A percentile compares a stretch with the other conserved stretches of the same genome.
These are phyloP conservation scores for Neria commutata DNA, from an alignment of 2,888 invertebrate species.

Conservation along the genomic window DNA sequence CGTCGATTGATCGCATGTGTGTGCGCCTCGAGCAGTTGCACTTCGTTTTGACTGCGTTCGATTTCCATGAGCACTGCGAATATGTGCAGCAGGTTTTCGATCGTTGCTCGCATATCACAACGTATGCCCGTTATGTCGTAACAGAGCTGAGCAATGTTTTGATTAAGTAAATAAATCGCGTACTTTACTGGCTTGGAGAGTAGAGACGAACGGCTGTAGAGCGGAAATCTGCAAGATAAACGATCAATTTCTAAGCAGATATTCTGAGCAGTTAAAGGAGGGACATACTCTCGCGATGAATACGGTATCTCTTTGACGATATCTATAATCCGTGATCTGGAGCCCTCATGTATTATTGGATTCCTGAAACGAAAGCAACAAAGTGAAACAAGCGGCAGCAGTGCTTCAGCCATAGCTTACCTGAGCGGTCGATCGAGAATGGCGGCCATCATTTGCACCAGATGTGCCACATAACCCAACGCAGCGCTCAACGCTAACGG, in stretches of 20 bases:
- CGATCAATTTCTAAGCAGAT: background rate
- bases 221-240: constrained; percentile 73
- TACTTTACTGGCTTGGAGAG: constrained; percentile 70
- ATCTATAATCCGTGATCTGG: constrained; percentile 81
- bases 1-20: constrained; percentile 18
- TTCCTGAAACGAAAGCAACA: constrained; percentile 63
- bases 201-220: constrained; percentile 66
- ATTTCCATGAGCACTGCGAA: constrained; percentile 44
- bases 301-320: constrained; percentile 74
- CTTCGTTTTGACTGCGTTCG: constrained; percentile 36
- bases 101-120: constrained; percentile 53
- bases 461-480: constrained; percentile 84
- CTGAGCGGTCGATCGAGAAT: constrained; percentile 85
- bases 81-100: constrained; percentile 54
- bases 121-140: constrained; percentile 47
- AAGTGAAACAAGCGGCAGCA: background rate
- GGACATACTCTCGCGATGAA: constrained; percentile 69
- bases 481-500: constrained; percentile 78
- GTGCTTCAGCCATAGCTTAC: constrained; percentile 20
- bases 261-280: background rate
- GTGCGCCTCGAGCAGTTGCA: constrained; percentile 12
- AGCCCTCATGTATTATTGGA: constrained; percentile 79
- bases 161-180: constrained; percentile 89
- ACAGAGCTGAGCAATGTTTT: constrained; percentile 89
- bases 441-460: constrained; percentile 79